Base-by-base conservation (phyloP, 2,797 vertebrate genomes). In the Lithobates sylvaticus region DNA sequence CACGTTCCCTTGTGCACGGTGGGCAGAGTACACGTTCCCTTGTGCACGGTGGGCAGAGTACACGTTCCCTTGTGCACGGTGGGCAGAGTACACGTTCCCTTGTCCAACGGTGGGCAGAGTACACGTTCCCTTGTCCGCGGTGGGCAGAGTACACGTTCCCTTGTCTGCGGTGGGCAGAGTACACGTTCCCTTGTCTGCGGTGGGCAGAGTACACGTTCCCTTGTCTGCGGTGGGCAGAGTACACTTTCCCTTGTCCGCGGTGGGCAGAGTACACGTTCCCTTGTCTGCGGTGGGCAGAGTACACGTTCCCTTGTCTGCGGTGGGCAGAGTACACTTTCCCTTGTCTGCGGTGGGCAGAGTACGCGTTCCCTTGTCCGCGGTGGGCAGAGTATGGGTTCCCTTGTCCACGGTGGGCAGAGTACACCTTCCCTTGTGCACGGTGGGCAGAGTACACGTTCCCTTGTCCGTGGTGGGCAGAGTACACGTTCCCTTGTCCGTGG, bases 1-100 rank as follows among this genome's bases (percentile, higher is more conserved):
- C 8, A 23, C 0, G n/a, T n/a, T n/a, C n/a, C n/a, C n/a, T 61
- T 9, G 2, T 3, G 7, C 16, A 0, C 4, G 15, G 50, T 1
- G 16, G 15, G 4, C 7, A 23, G 3, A n/a, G 21, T 1, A 23
- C 8, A 23, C 0, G n/a, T n/a, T n/a, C n/a, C n/a, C n/a, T 61
- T 9, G 2, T 3, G 7, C 16, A 0, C 4, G 15, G 50, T 1
- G 16, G 15, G 4, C 7, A 23, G 3, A n/a, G 21, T 1, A 23
- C 8, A 23, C 0, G n/a, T n/a, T n/a, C n/a, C n/a, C n/a, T 61
- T 9, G 2, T 3, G 7, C 16, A 0, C 4, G 15, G 50, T 1
- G 16, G 15, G 4, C 7, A 23, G 3, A n/a, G 21, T 1, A 23
- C 8, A 23, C 0, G n/a, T n/a, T n/a, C n/a, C n/a, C n/a, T n/a